phyloP scores from a whole-genome alignment of 1,140 invertebrate genomes.

The Pseudomyrmex gracilis region DNA sequence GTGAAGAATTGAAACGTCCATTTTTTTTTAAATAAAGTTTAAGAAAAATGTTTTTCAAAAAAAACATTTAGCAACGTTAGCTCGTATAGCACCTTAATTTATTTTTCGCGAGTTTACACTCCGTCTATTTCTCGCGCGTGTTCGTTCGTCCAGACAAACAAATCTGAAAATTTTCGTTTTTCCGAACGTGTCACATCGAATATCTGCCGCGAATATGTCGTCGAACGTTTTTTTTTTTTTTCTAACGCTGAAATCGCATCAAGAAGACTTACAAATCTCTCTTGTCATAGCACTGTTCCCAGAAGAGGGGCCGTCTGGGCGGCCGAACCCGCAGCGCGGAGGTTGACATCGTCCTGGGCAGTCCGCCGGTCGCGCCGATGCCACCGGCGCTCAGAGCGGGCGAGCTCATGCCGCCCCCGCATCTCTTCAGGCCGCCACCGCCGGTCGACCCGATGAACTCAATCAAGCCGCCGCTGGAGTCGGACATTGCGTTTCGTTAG shows the following conservation, averaged over 20 bases:
- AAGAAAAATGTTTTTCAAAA: too few relatives aligned
- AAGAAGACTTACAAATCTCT: conserved; percentile 88
- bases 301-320: conserved; percentile 88
- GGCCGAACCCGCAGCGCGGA: conserved; percentile 91
- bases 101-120: too few relatives aligned
- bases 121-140: too few relatives aligned
- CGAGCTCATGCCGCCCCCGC: conserved; percentile 85
- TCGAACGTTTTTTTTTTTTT: too few relatives aligned
- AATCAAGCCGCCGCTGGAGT: conserved; percentile 82
- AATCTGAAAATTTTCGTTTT: too few relatives aligned
- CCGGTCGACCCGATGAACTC: conserved; percentile 81
- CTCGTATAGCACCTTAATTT: too few relatives aligned
- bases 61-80: too few relatives aligned
- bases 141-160: too few relatives aligned
- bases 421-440: conserved; percentile 82
- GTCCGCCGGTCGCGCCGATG: conserved; percentile 77
- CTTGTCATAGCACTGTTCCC: conserved; percentile 93
- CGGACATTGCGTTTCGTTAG: conserved; percentile 75
- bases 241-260: neutral
- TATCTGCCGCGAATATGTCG: too few relatives aligned
- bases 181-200: too few relatives aligned
- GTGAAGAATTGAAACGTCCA: too few relatives aligned
- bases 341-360: conserved; percentile 92
- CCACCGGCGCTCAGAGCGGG: conserved; percentile 82
- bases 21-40: too few relatives aligned